Base-by-base conservation (phyloP, 2,888 invertebrate species). In the Periphyllus acericola region DNA sequence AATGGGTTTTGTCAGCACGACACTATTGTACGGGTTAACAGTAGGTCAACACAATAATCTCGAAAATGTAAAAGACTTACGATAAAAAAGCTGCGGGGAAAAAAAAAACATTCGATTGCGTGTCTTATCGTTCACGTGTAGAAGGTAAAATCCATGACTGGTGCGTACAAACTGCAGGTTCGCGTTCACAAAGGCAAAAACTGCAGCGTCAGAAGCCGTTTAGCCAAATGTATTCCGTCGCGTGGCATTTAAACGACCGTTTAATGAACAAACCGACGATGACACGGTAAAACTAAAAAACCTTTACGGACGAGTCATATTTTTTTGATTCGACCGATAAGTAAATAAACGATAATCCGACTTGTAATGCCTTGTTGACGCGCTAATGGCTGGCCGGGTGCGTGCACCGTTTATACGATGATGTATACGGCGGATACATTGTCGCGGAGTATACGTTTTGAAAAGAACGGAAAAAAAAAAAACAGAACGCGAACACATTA, bases 361-460 rank as follows among this genome's bases (percentile, higher is more conserved):
- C 84, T 84, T 84, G 84, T 84, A 84, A 84, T 84, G 76, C 84
- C 84, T 36, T 76, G 84, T 84, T 84, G 84, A 84, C 76, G 84
- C 68, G 76, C 76, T 84, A 84, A 84, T 84, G 76, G 32, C 17
- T 19, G 84, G 76, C 84, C 84, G 84, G 84, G 76, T 84, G 84
- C n/a, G 68, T 34, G n/a, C 1, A 34, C 66, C 1, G n/a, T 25
- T 66, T 75, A 17, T 46, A 66, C 17, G 1, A 32, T 3, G 36
- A 68, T 46, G 36, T 76, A 76, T 76, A 68, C 17, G 60, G 40
- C 21, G 11, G 68, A 84, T 84, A 84, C 84, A 84, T 76, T 76
- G 84, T 84, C 68, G 68, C 76, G 19, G 66, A 76, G 36, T 66
- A 66, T 60, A 3, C 68, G 46, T 46, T 68, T 78, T 25, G 25